Percentiles rank a stretch among this genome's conserved stretches.
These are phyloP conservation scores for Pelosia muscerda DNA, from an alignment of 2,888 invertebrate genomes.

Conservation along the genomic window DNA sequence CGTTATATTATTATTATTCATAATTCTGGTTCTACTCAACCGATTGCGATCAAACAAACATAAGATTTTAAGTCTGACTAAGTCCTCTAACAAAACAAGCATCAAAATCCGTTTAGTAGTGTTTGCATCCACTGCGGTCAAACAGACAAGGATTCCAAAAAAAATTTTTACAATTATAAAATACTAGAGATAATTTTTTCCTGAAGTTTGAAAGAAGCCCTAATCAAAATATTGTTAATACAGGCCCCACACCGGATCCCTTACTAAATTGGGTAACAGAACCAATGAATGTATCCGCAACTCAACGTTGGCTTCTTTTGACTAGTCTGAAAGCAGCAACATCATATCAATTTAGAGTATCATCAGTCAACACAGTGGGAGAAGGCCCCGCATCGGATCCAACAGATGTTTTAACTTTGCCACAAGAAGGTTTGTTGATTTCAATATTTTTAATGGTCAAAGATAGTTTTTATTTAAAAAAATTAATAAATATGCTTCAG, in stretches of 20 bases:
- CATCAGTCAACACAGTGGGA: conserved; percentile 98
- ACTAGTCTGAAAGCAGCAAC: conserved; percentile 97
- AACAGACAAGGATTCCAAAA: no score
- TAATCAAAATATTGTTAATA: conserved; percentile 7
- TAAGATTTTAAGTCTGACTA: no score
- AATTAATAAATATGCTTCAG: background rate
- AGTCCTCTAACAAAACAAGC: no score
- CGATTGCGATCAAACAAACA: no score
- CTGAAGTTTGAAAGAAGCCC: background rate
- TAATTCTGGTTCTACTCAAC: no score
- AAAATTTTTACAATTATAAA: no score
- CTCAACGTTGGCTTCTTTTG: conserved; percentile 92
- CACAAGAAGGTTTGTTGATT: conserved; percentile 95
- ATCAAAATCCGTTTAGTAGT: no score
- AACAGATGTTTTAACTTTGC: conserved; percentile 95
- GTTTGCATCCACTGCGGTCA: no score
- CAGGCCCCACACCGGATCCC: conserved; percentile 95
- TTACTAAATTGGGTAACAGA: conserved; percentile 96
- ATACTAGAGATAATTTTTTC: no score
- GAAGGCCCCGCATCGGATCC: conserved; percentile 97
- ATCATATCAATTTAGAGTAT: conserved; percentile 98
- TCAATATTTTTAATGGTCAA: background rate
- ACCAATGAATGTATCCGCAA: conserved; percentile 93
- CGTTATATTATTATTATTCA: no score
- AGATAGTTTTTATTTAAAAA: background rate